Conservation (phyloP, 2,113 vertebrate genomes). For the Gobius niger region DNA sequence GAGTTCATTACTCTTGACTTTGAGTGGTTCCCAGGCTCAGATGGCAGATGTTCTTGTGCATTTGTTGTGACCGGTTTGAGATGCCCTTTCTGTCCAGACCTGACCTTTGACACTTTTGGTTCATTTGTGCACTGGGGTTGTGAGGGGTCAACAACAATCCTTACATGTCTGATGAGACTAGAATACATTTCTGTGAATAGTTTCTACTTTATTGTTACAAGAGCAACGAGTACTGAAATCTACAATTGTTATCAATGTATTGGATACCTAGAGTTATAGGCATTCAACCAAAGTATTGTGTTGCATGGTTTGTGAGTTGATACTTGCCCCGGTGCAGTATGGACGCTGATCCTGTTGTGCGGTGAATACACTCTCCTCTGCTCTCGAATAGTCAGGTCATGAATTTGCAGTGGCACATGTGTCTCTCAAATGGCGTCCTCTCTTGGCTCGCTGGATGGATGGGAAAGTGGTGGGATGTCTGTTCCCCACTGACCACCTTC, state of each 20-base stretch:
- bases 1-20: constrained; percentile 67
- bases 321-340: constrained; percentile 18
- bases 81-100: constrained; percentile 63
- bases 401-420: constrained; percentile 57
- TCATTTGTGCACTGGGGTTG: constrained; percentile 61
- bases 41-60: constrained; percentile 75
- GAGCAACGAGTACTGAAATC: not conserved
- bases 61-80: constrained; percentile 65
- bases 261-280: not conserved
- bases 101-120: constrained; percentile 64
- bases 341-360: constrained; percentile 25
- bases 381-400: constrained; percentile 53
- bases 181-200: constrained; percentile 12
- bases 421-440: constrained; percentile 44
- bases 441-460: constrained; percentile 27
- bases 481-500: constrained; percentile 59
- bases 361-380: constrained; percentile 39
- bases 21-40: constrained; percentile 70
- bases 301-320: constrained; percentile 17
- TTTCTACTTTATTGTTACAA: constrained; percentile 6
- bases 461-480: constrained; percentile 43
- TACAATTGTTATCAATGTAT: not conserved
- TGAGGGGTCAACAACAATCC: constrained; percentile 45
- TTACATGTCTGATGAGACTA: constrained; percentile 29
- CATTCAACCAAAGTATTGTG: not conserved